Evolutionary conservation across 1,140 invertebrate species (phyloP), one percentile per base, ranked within the genome.

Genomic region (Ruditapes philippinarum): DNA sequence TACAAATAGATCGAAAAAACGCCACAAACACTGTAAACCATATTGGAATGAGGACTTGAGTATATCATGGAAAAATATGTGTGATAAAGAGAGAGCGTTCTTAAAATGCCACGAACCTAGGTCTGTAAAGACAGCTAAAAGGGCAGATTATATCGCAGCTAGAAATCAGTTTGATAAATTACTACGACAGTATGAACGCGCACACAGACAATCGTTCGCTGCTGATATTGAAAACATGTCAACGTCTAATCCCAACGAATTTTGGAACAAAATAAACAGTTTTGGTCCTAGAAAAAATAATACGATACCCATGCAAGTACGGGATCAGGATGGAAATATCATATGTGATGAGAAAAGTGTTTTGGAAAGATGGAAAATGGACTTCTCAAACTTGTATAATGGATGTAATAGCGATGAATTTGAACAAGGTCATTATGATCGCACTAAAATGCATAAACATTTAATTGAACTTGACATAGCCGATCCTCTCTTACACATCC

Each of bases 191-290:
- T 49, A 4, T 28, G 80, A 82, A 33, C 25, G 80, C 4, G 12
- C 36, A 31, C 65, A 82, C 25, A 28, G 60, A 12, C 33, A 40
- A 42, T n/a, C 33, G 5, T 14, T 12, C 3, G 38, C 54, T n/a
- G 19, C 31, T 40, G 60, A 65, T 7, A 70, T 45, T 33, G 40
- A 84, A 54, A 68, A 4, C 2, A 42, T 65, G 19, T 22, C 54
- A 5, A 45, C 54, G 3, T 17, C 3, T n/a, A 65, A 82, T 38
- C 80, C 80, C 22, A 82, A 82, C 22, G 80, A 83, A 45, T 89
- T 89, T 38, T 89, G 88, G 88, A 76, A 33, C 0, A 60, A 84
- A 38, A 68, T 89, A 3, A 84, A 78, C 31, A 31, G 38, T 11
- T 42, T 89, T 3, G 88, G 88, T 1, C 81, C 88, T 2, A 74